Evolutionary conservation across 2,888 invertebrate genomes (phyloP).

Genomic region (Sceliomorpha sp.): DNA sequence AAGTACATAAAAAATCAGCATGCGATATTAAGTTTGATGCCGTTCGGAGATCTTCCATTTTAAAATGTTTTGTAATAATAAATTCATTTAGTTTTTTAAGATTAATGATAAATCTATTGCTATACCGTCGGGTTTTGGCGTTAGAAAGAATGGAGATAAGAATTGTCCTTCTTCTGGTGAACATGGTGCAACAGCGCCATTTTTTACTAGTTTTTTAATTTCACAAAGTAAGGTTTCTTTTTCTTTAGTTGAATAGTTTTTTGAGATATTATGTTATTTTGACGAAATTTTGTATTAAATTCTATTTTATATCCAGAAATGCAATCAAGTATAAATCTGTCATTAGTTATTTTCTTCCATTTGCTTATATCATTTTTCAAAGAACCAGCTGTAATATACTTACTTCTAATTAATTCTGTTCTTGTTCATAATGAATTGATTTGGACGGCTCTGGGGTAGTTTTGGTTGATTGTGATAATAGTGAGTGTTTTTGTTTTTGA

Average conservation of each 20-base stretch:
- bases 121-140: constrained; percentile 32
- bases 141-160: constrained; percentile 28
- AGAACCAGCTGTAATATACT: constrained; percentile 16
- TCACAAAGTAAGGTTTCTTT: constrained; percentile 19
- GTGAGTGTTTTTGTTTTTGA: constrained; percentile 9
- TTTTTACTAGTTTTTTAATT: constrained; percentile 12
- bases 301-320: constrained; percentile 25
- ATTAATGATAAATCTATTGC: constrained; percentile 39
- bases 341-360: constrained; percentile 25
- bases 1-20: constrained; percentile 16
- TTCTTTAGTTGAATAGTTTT: constrained; percentile 7
- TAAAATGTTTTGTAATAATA: neutral
- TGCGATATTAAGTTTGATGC: constrained; percentile 17
- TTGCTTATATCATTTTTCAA: constrained; percentile 10
- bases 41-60: constrained; percentile 31
- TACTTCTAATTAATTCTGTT: constrained; percentile 18
- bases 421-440: too few species aligned
- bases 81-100: constrained; percentile 41
- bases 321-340: constrained; percentile 7
- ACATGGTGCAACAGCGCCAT: constrained; percentile 15
- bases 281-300: constrained; percentile 12
- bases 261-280: neutral
- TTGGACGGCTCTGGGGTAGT: too few species aligned
- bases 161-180: constrained; percentile 18
- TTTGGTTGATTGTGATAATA: too few species aligned